These are phyloP conservation scores for Hyles lineata DNA, from an alignment of 2,888 invertebrate genomes.

Conservation along the genomic window DNA sequence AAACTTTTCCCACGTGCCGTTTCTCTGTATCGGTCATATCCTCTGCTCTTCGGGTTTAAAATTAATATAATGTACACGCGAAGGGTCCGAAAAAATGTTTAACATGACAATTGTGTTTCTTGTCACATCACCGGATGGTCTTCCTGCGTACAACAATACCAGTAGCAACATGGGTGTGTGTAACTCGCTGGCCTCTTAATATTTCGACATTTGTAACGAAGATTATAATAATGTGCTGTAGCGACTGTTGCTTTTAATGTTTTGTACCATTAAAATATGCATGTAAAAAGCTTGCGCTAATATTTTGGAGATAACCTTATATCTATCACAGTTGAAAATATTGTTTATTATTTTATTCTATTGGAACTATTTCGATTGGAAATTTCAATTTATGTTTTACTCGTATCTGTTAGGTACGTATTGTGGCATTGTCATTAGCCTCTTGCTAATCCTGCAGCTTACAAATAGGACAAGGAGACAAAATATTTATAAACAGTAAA, in stretches of 20 bases:
- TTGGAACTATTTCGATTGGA: neutral
- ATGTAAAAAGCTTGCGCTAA: too few species aligned
- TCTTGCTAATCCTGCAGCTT: neutral
- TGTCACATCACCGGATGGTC: slow-evolving; percentile 25
- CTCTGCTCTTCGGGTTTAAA: neutral
- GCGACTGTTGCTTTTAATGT: neutral
- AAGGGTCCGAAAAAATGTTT: slow-evolving; percentile 23
- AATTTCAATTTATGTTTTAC: neutral
- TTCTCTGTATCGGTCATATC: slow-evolving; percentile 6
- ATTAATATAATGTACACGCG: slow-evolving; percentile 2
- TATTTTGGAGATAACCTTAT: too few species aligned
- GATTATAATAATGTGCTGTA: neutral
- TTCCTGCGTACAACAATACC: slow-evolving; percentile 18
- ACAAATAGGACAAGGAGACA: neutral
- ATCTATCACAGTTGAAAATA: too few species aligned
- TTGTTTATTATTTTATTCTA: too few species aligned
- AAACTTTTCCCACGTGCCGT: slow-evolving; percentile 8
- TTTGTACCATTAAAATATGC: too few species aligned
- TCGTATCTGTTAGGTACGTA: too few species aligned
- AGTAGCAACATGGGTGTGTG: neutral
- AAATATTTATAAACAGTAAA: slow-evolving; percentile 6
- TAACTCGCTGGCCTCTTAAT: neutral
- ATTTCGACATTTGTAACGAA: neutral
- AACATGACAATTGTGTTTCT: slow-evolving; percentile 20
- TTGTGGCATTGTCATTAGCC: neutral